These are phyloP conservation scores for Hemistola chrysoprasaria DNA, from an alignment of 2,888 invertebrate species.

Conservation along the genomic window DNA sequence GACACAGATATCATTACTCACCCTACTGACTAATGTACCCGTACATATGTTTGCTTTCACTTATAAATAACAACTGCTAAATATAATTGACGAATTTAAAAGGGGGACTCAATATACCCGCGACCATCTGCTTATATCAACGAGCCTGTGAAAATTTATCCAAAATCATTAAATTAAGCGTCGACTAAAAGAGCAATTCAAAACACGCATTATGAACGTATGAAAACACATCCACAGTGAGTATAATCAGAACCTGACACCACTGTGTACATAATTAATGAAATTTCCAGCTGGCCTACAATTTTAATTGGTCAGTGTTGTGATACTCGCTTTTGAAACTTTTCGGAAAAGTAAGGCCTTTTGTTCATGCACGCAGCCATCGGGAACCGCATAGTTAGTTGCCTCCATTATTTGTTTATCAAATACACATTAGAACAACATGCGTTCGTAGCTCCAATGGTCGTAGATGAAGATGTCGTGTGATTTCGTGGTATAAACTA, in stretches of 20 bases:
- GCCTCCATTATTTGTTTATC: constrained; percentile 75
- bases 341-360: constrained; percentile 71
- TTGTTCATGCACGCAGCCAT: constrained; percentile 69
- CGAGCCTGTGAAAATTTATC: constrained; percentile 16
- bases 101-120: constrained; percentile 46
- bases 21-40: constrained; percentile 52
- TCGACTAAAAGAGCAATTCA: constrained; percentile 38
- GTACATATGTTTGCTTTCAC: constrained; percentile 77
- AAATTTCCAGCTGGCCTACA: constrained; percentile 78
- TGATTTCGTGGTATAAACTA: constrained; percentile 62
- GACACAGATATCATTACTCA: constrained; percentile 58
- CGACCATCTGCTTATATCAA: constrained; percentile 13
- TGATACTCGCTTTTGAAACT: constrained; percentile 76
- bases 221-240: constrained; percentile 64
- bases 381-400: constrained; percentile 47
- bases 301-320: constrained; percentile 78
- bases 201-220: constrained; percentile 50
- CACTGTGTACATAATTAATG: constrained; percentile 72
- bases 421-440: constrained; percentile 69
- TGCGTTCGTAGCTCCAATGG: constrained; percentile 57
- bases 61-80: constrained; percentile 73
- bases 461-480: constrained; percentile 75
- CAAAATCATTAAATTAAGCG: constrained; percentile 26
- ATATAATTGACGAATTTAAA: constrained; percentile 57
- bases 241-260: constrained; percentile 64